Base-by-base conservation (phyloP, 2,113 vertebrate genomes). In the Halichoeres trimaculatus region DNA sequence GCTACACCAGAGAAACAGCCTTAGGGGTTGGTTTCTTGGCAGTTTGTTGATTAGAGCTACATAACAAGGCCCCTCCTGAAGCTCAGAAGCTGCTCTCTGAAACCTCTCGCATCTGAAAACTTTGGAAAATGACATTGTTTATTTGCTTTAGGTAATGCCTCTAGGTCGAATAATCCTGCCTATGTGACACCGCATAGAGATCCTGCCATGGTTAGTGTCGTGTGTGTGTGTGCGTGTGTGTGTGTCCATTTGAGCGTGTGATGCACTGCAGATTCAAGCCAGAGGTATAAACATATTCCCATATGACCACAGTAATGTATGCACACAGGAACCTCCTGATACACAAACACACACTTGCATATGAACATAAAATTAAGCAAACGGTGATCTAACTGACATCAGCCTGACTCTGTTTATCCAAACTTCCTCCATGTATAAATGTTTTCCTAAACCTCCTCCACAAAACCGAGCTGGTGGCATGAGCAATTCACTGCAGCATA, bases 181-280 rank as follows among this genome's bases (percentile, higher is more conserved):
- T 45, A 14, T 61, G 52, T 66, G 72, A 80, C 63, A 47, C 38
- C 30, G 43, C 50, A 66, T 64, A 40, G 26, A 51, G 63, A 81
- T 68, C 68, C 38, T 62, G 74, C 80, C 76, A 41, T 19, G 51
- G 36, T 74, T 55, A 36, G 16, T 45, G 43, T 17, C 17, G 43
- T 45, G 43, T 45, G 17, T 45, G 43, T 45, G 43, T 45, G 11
- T 50, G 11, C 38, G 60, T 43, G 43, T 51, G 51, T 38, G 62
- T 57, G 17, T 40, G 58, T 55, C 24, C 24, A 36, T 82, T 64
- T 80, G 70, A 77, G 67, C 20, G 70, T 14, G 67, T 68, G 65
- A 84, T 78, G 66, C 76, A 74, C 73, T 64, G 40, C 62, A 70
- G 57, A 64, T 52, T 30, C 23, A 78, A 68, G 88, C 74, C 80